Percentiles rank a stretch among this genome's conserved stretches.
Conservation (phyloP, 2,888 invertebrate species). For the Heliconius hortense region DNA sequence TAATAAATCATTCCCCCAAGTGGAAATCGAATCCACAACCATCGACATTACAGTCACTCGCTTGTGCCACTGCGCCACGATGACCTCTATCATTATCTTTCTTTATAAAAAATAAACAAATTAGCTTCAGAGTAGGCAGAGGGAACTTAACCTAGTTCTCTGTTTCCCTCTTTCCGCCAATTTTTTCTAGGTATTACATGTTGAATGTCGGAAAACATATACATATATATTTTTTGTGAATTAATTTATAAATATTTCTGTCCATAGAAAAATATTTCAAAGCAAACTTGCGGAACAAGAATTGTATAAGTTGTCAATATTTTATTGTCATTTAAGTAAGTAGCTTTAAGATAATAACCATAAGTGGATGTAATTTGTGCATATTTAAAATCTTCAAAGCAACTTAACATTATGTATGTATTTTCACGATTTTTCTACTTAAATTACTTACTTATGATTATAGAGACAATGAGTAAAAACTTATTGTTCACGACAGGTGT, state of each 20-base stretch:
- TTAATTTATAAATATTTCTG: not conserved
- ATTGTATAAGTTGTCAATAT: not conserved
- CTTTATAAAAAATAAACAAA: too few relatives aligned
- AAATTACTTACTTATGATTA: constrained; percentile 25
- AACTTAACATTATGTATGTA: not conserved
- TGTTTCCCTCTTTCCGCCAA: too few relatives aligned
- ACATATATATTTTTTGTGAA: too few relatives aligned
- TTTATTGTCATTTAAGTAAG: not conserved
- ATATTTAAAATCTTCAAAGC: constrained; percentile 11
- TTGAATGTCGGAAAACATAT: too few relatives aligned
- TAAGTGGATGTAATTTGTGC: not conserved
- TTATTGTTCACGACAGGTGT: not conserved
- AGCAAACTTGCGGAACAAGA: constrained; percentile 6
- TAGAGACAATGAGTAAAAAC: constrained; percentile 27
- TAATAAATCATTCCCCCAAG: too few relatives aligned
- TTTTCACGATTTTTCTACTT: constrained; percentile 24
- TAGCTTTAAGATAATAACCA: not conserved
- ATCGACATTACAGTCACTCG: too few relatives aligned
- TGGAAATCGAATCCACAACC: too few relatives aligned
- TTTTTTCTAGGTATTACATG: too few relatives aligned
- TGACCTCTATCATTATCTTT: too few relatives aligned
- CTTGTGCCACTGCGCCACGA: too few relatives aligned
- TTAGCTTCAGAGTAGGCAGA: too few relatives aligned
- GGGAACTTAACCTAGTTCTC: too few relatives aligned
- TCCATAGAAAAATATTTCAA: not conserved